Base-by-base conservation (phyloP, 2,113 vertebrate species). In the Lonchura striata region DNA sequence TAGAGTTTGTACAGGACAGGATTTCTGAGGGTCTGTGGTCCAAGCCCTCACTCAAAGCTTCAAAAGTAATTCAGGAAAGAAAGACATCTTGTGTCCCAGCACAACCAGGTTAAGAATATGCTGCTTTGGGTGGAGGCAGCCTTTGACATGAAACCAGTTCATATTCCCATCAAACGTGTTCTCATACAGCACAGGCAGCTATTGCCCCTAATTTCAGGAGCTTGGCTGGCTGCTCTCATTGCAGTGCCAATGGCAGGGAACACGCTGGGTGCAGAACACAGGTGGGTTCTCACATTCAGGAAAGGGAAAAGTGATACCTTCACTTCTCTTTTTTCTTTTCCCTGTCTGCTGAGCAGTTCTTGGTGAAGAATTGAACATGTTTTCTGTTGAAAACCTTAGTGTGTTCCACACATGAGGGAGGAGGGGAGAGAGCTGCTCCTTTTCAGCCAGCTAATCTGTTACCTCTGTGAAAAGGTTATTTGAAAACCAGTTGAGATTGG, bases 231-330 rank as follows among this genome's bases (percentile, higher is more conserved):
- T n/a, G n/a, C n/a, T n/a, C n/a, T n/a, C n/a, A n/a, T n/a, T 75
- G 42, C 35, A 50, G 50, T 41, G 46, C 11, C n/a, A 92, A 63
- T 24, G 52, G 21, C 60, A 65, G 33, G 33, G 50, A 60, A 52
- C 6, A 27, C 1, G 2, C 5, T 70, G 13, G 31, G 22, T 56
- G 2, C 2, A 31, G 22, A 15, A 46, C 31, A 31, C 10, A 57
- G 35, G n/a, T 9, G 6, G 13, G 12, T 46, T 46, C 52, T 53
- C 31, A 63, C 21, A 22, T 57, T 78, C 70, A 87, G 31, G 39
- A 66, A 82, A 64, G 12, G 33, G 44, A 63, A 70, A 88, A 63
- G 13, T 13, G 22, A 46, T 39, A 28, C 15, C 33, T 14, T 7
- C 7, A 9, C 37, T 56, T 30, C 22, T 64, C 23, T 70, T 74